These are phyloP conservation scores for Emydocephalus ijimae DNA, from an alignment of 2,113 vertebrate genomes.

Conservation along the genomic window DNA sequence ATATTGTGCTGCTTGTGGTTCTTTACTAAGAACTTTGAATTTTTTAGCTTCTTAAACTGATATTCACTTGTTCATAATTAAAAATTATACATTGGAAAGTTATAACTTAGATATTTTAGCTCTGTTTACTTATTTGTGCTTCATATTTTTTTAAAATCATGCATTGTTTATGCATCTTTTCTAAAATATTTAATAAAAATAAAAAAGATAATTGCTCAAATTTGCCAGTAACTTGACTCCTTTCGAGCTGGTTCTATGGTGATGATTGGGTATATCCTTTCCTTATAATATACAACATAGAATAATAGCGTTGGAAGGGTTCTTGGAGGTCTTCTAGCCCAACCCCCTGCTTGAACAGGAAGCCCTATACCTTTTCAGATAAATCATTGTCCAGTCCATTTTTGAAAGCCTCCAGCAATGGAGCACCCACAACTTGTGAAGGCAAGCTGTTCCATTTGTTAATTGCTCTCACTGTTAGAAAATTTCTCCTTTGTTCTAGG, in stretches of 20 bases:
- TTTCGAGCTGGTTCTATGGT: neutral
- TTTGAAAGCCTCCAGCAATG: too few species aligned
- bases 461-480: neutral
- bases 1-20: neutral
- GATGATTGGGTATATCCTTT: neutral
- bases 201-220: neutral
- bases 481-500: neutral
- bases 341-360: neutral
- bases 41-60: neutral
- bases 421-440: neutral
- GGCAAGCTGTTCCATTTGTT: neutral
- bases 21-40: neutral
- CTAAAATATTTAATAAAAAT: neutral
- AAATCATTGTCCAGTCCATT: neutral
- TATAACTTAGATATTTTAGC: neutral
- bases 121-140: neutral
- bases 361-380: neutral
- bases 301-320: neutral
- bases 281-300: neutral
- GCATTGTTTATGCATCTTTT: neutral
- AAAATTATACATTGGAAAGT: neutral
- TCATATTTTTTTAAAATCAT: neutral
- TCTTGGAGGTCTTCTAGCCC: neutral
- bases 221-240: neutral
- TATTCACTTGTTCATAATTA: neutral